These are phyloP conservation scores for Scelioninae gen. 2 DNA, from an alignment of 2,888 invertebrate genomes.

Conservation along the genomic window DNA sequence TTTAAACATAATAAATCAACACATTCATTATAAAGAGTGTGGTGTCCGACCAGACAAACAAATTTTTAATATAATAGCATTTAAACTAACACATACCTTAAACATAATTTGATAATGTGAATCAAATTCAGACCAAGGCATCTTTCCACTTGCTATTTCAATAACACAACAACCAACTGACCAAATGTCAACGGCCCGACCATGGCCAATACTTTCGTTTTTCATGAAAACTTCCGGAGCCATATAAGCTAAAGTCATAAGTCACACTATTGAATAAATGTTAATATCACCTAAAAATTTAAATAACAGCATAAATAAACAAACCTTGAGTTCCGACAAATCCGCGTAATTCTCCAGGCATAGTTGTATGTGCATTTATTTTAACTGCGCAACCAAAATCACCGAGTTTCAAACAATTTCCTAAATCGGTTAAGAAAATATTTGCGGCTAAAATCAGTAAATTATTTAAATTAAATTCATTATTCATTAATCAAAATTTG, in stretches of 20 bases:
- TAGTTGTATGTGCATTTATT: conserved; percentile 90
- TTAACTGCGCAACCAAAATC: conserved; percentile 97
- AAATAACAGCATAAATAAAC: too few relatives aligned
- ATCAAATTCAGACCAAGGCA: conserved; percentile 94
- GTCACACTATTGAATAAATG: neutral
- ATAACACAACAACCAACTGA: too few relatives aligned
- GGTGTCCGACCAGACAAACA: too few relatives aligned
- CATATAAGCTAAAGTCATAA: conserved; percentile 87
- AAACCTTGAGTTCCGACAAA: conserved; percentile 95
- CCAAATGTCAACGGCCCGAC: too few relatives aligned
- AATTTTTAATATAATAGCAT: neutral
- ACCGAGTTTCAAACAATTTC: conserved; percentile 92
- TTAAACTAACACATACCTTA: conserved; percentile 66
- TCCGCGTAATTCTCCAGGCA: conserved; percentile 90
- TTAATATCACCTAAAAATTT: too few relatives aligned
- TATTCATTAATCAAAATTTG: too few relatives aligned
- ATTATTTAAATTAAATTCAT: too few relatives aligned
- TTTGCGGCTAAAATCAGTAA: conserved; percentile 95
- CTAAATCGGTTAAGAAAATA: conserved; percentile 92
- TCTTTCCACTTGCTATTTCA: conserved; percentile 96
- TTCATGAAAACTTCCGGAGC: conserved; percentile 97
- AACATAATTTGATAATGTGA: conserved; percentile 97
- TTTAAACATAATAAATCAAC: too few relatives aligned
- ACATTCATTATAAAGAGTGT: too few relatives aligned
- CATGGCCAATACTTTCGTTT: too few relatives aligned